These are phyloP conservation scores for Ctenopoma multispine DNA, from an alignment of 2,797 vertebrate species.

Conservation along the genomic window DNA sequence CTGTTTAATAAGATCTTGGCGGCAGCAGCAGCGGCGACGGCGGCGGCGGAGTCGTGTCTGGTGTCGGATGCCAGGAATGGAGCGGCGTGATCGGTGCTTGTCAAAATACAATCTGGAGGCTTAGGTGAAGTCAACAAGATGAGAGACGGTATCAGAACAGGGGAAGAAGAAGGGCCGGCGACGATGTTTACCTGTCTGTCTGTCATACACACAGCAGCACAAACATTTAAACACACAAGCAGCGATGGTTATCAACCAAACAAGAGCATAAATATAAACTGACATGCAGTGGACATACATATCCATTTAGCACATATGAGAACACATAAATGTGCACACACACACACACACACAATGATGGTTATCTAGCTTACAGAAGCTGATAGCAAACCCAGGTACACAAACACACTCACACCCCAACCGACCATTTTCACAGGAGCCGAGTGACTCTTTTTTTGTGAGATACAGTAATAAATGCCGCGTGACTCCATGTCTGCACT, in stretches of 20 bases:
- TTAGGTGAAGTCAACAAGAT: conserved; percentile 74
- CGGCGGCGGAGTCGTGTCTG: conserved; percentile 33
- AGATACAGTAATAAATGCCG: conserved; percentile 45
- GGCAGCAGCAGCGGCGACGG: conserved; percentile 9
- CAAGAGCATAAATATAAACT: conserved; percentile 36
- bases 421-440: conserved; percentile 30
- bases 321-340: conserved; percentile 29
- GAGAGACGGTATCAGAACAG: conserved; percentile 58
- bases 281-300: conserved; percentile 49
- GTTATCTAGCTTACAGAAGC: conserved; percentile 47
- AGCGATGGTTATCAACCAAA: conserved; percentile 49
- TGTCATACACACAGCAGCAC: neutral
- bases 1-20: conserved; percentile 70
- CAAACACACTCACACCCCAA: conserved; percentile 11
- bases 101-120: conserved; percentile 77
- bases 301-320: conserved; percentile 47
- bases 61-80: conserved; percentile 42
- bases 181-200: conserved; percentile 65
- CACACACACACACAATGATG: conserved; percentile 26
- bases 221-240: neutral
- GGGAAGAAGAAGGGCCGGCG: conserved; percentile 14
- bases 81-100: conserved; percentile 68
- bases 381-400: conserved; percentile 50
- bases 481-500: conserved; percentile 30
- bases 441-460: conserved; percentile 35